Percentiles rank a stretch among this genome's conserved stretches.
phyloP scores from a whole-genome alignment of 64 coral and sea anemone species.

The Dendronephthya gigantea region DNA sequence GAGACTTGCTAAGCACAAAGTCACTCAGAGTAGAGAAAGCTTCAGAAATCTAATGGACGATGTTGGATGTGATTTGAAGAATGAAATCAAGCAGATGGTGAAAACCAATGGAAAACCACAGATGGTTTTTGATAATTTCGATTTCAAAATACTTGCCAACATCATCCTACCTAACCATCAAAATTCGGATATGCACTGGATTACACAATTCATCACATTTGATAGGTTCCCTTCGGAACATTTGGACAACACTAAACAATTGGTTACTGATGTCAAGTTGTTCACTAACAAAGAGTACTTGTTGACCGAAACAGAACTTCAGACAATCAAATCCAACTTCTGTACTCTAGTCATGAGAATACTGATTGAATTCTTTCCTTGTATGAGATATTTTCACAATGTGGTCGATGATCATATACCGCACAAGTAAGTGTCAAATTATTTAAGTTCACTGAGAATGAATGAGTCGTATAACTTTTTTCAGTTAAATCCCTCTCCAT shows the following conservation, averaged over 20 bases:
- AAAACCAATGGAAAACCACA: neutral
- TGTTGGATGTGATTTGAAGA: neutral
- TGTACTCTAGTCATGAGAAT: conserved; percentile 13
- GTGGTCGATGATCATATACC: conserved; percentile 19
- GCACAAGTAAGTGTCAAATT: neutral
- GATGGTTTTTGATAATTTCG: conserved; percentile 9
- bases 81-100: neutral
- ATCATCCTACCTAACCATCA: conserved; percentile 12
- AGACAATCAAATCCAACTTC: conserved; percentile 6
- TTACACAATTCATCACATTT: conserved; percentile 43
- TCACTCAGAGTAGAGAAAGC: neutral
- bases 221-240: conserved; percentile 24
- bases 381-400: neutral
- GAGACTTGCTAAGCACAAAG: neutral
- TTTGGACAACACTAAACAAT: conserved; percentile 34
- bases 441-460: no score
- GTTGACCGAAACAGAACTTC: neutral
- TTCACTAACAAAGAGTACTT: neutral
- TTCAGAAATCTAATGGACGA: neutral
- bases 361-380: conserved; percentile 30
- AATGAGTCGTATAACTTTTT: no score
- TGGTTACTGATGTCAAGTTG: neutral
- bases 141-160: neutral
- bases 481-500: no score
- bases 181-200: conserved; percentile 58